These are phyloP conservation scores for Anarsia innoxiella DNA, from an alignment of 2,888 invertebrate species.

Conservation along the genomic window DNA sequence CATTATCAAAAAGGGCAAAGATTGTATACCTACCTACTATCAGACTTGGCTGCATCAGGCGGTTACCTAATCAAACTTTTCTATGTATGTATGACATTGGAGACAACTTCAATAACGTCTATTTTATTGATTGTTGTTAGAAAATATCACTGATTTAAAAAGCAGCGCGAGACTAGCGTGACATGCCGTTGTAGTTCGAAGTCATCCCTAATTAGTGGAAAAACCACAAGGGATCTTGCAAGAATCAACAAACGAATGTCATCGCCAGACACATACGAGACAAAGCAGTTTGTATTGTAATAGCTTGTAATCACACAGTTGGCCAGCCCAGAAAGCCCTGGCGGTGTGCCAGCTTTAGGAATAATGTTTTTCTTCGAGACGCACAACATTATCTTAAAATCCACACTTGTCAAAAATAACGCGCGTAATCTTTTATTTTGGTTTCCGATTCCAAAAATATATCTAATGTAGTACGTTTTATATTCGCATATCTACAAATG, in stretches of 20 bases:
- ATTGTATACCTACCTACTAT: too few relatives aligned
- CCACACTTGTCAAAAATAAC: conserved; percentile 14
- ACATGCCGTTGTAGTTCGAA: neutral
- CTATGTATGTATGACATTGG: conserved; percentile 2
- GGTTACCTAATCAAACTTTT: neutral
- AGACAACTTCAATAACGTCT: neutral
- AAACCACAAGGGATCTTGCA: neutral
- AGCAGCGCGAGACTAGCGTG: too few relatives aligned
- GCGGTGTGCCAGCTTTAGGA: conserved; percentile 35
- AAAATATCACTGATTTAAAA: too few relatives aligned
- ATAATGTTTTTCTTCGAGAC: conserved; percentile 21
- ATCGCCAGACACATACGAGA: conserved; percentile 36
- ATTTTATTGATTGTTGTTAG: too few relatives aligned
- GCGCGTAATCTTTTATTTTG: conserved; percentile 2
- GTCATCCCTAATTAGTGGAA: neutral
- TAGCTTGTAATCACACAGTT: too few relatives aligned
- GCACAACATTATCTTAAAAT: conserved; percentile 20
- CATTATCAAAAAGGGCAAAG: conserved; percentile 6
- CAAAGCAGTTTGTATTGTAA: conserved; percentile 24
- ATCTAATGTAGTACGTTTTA: too few relatives aligned
- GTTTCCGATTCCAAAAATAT: too few relatives aligned
- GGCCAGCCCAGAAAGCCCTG: conserved; percentile 21
- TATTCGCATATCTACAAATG: too few relatives aligned
- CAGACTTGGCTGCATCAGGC: neutral
- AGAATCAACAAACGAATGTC: conserved; percentile 15